Evolutionary conservation across 1,140 invertebrate species (phyloP), one percentile per base, ranked within the genome.

Genomic region (Trissolcus basalis): DNA sequence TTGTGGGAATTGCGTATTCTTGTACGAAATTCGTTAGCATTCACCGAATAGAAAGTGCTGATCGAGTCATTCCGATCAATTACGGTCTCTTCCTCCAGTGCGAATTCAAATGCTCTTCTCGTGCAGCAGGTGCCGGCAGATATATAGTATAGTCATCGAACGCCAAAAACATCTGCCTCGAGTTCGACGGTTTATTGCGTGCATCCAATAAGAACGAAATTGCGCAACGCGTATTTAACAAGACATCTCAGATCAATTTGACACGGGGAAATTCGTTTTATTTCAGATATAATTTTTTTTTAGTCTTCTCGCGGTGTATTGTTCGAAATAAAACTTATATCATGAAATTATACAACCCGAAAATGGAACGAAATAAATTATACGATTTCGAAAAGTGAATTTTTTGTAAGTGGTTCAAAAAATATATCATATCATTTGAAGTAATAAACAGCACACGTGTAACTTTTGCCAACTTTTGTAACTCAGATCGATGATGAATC

Each of bases 91-190:
- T 69, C 48, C 55, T 61, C 49, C 60, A 53, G 54, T 36, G 43
- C 41, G 48, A 63, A 72, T 71, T 71, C 49, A 64, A 77, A 72
- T 68, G 48, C 69, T 35, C 63, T 64, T 47, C 10, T 58, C 43
- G 14, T 60, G 55, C 50, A 64, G 69, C 75, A 78, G 75, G 75
- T 78, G 75, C 69, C 44, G 16, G 61, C 47, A 51, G 63, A 67
- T 68, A 60, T 47, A 41, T 27, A 27, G 19, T 27, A 27, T 3
- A 76, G 54, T 76, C 75, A 65, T 78, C 75, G 64, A 78, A 73
- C 32, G 64, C 73, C 65, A 69, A 76, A 76, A 76, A 70, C 73
- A 76, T 69, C 65, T 76, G 73, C 65, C 49, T 64, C 49, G 36
- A 14, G 65, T 55, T 76, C 73, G 65, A 65, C 51, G 54, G 53